A percentile compares a stretch with the other conserved stretches of the same genome.
Conservation (phyloP, 2,888 invertebrate genomes). For the Volucella inanis region DNA sequence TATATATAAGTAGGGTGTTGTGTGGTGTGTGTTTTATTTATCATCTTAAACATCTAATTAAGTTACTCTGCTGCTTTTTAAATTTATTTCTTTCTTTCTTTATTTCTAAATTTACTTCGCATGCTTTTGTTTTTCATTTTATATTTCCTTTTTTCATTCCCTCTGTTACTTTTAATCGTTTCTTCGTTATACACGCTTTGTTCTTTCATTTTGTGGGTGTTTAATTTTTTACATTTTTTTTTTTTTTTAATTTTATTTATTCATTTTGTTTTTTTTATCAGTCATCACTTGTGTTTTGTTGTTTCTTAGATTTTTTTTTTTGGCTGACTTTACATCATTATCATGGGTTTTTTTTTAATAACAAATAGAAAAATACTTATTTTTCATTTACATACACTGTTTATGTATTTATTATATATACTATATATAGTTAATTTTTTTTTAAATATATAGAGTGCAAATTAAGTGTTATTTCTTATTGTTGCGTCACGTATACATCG, state of each 20-base stretch:
- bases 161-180: conserved; percentile 6
- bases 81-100: conserved; percentile 19
- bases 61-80: conserved; percentile 59
- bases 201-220: conserved; percentile 10
- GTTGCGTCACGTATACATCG: conserved; percentile 74
- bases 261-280: conserved; percentile 44
- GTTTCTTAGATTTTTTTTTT: conserved; percentile 47
- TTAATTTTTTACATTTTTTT: conserved; percentile 47
- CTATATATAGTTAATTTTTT: conserved; percentile 60
- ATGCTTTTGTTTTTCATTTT: conserved; percentile 12
- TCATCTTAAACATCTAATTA: conserved; percentile 67
- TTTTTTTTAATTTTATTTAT: conserved; percentile 19
- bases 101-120: conserved; percentile 16
- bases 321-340: conserved; percentile 63
- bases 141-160: conserved; percentile 7
- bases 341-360: conserved; percentile 50
- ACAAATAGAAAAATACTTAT: conserved; percentile 74
- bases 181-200: conserved; percentile 23
- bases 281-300: conserved; percentile 55
- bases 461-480: conserved; percentile 67
- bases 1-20: conserved; percentile 64
- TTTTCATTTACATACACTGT: conserved; percentile 66
- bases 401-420: conserved; percentile 57
- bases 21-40: conserved; percentile 39
- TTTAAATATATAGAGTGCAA: conserved; percentile 64